Evolutionary conservation across 2,888 invertebrate species (phyloP).

Genomic region (Troilus luridus): DNA sequence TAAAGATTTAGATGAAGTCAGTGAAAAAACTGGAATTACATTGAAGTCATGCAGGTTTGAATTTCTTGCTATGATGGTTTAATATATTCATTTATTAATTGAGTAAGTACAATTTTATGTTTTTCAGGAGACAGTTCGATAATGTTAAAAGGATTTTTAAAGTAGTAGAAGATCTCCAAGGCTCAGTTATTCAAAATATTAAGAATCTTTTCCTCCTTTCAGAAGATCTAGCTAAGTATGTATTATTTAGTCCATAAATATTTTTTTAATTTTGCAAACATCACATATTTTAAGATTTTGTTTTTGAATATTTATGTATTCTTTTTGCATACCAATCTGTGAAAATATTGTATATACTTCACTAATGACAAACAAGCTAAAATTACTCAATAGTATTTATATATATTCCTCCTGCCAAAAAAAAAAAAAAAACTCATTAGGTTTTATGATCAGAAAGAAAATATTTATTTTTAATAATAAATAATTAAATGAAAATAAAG

Average conservation of each 20-base stretch:
- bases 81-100: background rate
- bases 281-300: too few relatives aligned
- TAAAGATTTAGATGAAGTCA: constrained; percentile 93
- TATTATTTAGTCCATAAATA: background rate
- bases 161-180: constrained; percentile 91
- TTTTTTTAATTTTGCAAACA: background rate
- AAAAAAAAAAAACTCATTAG: too few relatives aligned
- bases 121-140: constrained; percentile 88
- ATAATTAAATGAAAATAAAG: too few relatives aligned
- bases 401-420: too few relatives aligned
- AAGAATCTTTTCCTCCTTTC: constrained; percentile 85
- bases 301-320: too few relatives aligned
- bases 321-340: too few relatives aligned
- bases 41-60: constrained; percentile 79
- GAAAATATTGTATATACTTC: too few relatives aligned
- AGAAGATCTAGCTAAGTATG: constrained; percentile 85
- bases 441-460: too few relatives aligned
- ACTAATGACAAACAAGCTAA: too few relatives aligned
- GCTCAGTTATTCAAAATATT: constrained; percentile 88
- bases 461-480: too few relatives aligned
- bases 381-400: too few relatives aligned
- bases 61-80: constrained; percentile 44
- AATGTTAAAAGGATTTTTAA: constrained; percentile 95
- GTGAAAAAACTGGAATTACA: constrained; percentile 83
- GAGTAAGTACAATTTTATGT: constrained; percentile 64